Base-by-base conservation (phyloP, 2,888 invertebrate species). In the Hypercompe scribonia region DNA sequence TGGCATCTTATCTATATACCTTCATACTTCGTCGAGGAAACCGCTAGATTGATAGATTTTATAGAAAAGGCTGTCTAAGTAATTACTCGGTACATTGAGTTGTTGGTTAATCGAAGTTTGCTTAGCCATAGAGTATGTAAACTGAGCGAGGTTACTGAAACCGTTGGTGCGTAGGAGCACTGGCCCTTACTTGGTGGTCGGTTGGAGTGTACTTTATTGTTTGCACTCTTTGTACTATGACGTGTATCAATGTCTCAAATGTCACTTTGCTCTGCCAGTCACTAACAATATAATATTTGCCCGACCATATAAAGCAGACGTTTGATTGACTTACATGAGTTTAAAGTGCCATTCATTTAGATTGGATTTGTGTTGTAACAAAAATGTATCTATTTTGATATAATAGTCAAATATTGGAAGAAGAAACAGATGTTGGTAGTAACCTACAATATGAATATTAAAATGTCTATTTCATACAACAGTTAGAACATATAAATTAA, bases 1-100 rank as follows among this genome's bases (percentile, higher is more conserved):
- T 82, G 74, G 81, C 86, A 88, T 87, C 84, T 80, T 85, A 85
- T 85, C 85, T 85, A 81, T 86, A 69, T 72, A 75, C 73, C 78
- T 81, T 82, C 87, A 68, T 73, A 77, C 73, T 80, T 81, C 75
- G 85, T 82, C 82, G 78, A 72, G 73, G 74, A 78, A 78, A 83
- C 87, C 85, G 87, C 86, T 88, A 87, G 80, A 84, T 84, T 88
- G 87, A 89, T 88, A 85, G 86, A 88, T 89, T 83, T 84, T 84
- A 84, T 68, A 78, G 82, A 84, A 86, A 84, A 79, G 83, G 81
- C 84, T 78, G 81, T 77, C 73, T 75, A 76, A 76, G 80, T 76
- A 79, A 82, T 78, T 74, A 75, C 78, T 77, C 42, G 71, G 66
- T 76, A 72, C 58, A 80, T 84, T 81, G 78, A 80, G 39, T 63